Percentiles rank a stretch among this genome's conserved stretches.
Conservation (phyloP, 53 echinoderm and acorn worm species). For the Glandiceps talaboti region DNA sequence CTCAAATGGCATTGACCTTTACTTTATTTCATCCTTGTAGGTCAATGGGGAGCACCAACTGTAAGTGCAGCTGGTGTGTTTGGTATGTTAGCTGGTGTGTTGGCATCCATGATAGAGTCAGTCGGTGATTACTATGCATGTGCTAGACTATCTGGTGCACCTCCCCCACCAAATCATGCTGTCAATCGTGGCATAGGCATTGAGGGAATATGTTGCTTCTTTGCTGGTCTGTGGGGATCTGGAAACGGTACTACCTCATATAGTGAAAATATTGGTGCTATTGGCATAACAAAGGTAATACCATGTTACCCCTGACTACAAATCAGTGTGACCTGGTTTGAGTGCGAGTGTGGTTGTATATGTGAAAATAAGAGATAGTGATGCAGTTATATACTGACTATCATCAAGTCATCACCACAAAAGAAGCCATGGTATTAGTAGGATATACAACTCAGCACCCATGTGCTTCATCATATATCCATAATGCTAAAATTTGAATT, state of each 20-base stretch:
- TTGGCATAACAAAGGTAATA: conserved; percentile 87
- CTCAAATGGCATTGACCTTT: too few relatives aligned
- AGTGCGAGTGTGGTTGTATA: too few relatives aligned
- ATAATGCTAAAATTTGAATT: too few relatives aligned
- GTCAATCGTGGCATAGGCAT: conserved; percentile 85
- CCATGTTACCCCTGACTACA: too few relatives aligned
- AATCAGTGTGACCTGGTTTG: too few relatives aligned
- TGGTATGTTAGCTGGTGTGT: conserved; percentile 89
- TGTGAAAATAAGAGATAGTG: too few relatives aligned
- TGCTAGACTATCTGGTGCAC: conserved; percentile 74
- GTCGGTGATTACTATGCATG: conserved; percentile 93
- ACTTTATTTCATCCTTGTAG: conserved; percentile 24
- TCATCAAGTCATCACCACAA: too few relatives aligned
- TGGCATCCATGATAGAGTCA: conserved; percentile 79
- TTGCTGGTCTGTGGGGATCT: conserved; percentile 81
- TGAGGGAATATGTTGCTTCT: conserved; percentile 64
- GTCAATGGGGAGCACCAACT: conserved; percentile 78
- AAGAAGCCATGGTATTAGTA: too few relatives aligned
- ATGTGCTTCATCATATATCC: too few relatives aligned
- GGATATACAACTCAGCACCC: too few relatives aligned
- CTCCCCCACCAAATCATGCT: conserved; percentile 81
- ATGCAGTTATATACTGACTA: too few relatives aligned
- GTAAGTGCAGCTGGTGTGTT: conserved; percentile 59
- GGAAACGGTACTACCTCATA: conserved; percentile 88
- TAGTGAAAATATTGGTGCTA: conserved; percentile 85